A percentile compares a stretch with the other conserved stretches of the same genome.
Conservation (phyloP, 1,140 invertebrate genomes). For the Sitodiplosis mosellana region DNA sequence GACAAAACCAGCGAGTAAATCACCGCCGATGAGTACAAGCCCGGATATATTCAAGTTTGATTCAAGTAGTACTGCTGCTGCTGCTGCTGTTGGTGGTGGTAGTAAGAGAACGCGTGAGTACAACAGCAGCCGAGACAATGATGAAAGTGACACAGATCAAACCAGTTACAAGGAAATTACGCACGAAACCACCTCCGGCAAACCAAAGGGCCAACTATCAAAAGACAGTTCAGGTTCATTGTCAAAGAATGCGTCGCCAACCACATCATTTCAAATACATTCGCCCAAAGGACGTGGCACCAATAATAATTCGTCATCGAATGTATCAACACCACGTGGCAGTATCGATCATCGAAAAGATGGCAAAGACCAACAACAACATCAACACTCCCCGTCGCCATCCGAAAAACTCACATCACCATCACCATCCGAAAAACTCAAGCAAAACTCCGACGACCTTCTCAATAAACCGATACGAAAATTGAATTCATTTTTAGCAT, state of each 20-base stretch:
- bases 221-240: no score
- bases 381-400: background rate
- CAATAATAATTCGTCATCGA: background rate
- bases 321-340: no score
- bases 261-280: no score
- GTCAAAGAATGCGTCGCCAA: no score
- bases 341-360: background rate
- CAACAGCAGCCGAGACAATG: background rate
- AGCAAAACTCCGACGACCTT: constrained; percentile 12
- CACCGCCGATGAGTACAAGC: constrained; percentile 1
- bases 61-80: background rate
- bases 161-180: background rate
- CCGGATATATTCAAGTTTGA: constrained; percentile 22
- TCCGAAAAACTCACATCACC: no score
- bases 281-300: background rate
- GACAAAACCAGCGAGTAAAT: constrained; percentile 3
- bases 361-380: background rate
- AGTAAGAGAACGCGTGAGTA: no score
- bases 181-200: no score
- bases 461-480: constrained; percentile 5
- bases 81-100: no score
- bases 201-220: no score
- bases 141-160: background rate
- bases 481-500: constrained; percentile 18
- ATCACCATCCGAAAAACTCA: constrained; percentile 3